phyloP scores from a whole-genome alignment of 2,888 invertebrate species.

The Xestia sexstrigata region DNA sequence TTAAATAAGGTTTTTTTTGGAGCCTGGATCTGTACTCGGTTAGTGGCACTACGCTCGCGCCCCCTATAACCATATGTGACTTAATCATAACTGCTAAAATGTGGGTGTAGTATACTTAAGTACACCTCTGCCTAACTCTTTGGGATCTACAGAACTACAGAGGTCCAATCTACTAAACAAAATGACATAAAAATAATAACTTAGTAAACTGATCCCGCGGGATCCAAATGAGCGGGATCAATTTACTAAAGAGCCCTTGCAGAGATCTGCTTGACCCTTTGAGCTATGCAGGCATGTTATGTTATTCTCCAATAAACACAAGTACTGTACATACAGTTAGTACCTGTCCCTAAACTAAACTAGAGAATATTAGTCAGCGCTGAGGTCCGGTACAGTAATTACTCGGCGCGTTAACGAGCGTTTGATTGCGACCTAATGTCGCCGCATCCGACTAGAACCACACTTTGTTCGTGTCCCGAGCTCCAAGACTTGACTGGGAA shows the following conservation, averaged over 20 bases:
- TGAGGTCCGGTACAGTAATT: constrained; percentile 63
- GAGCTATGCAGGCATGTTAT: not conserved
- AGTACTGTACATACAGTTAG: constrained; percentile 17
- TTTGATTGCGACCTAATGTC: constrained; percentile 82
- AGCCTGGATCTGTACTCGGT: not conserved
- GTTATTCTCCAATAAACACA: not conserved
- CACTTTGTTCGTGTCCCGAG: constrained; percentile 59
- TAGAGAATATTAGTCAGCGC: constrained; percentile 60
- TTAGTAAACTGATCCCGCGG: too few relatives aligned
- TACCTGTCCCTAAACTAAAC: constrained; percentile 49
- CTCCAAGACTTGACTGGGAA: constrained; percentile 31
- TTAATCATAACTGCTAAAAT: too few relatives aligned
- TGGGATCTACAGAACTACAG: too few relatives aligned
- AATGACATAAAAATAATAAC: too few relatives aligned
- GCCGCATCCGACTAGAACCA: constrained; percentile 55
- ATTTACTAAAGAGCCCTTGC: too few relatives aligned
- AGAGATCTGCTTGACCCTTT: not conserved
- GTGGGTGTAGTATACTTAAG: too few relatives aligned
- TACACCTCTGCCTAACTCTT: too few relatives aligned
- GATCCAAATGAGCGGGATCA: too few relatives aligned
- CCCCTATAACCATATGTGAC: not conserved
- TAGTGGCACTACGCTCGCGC: not conserved
- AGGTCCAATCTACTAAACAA: too few relatives aligned
- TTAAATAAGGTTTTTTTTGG: not conserved
- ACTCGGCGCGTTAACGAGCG: constrained; percentile 77